phyloP scores from a whole-genome alignment of 1,140 invertebrate genomes.

The Nebria ingens region DNA sequence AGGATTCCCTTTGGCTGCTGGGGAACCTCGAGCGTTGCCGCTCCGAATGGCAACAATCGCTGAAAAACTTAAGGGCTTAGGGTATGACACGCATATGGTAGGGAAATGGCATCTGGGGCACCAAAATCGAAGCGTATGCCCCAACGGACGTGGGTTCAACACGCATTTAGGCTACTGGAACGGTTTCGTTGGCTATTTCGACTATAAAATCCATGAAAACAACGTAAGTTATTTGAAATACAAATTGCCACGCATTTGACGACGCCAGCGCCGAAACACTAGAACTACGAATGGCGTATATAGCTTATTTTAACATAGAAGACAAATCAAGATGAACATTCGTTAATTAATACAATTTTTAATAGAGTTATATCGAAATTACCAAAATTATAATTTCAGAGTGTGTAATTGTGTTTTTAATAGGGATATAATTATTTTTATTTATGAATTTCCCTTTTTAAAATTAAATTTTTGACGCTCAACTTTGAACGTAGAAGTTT shows the following conservation, averaged over 20 bases:
- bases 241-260: not conserved
- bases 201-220: conserved; percentile 33
- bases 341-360: too few species aligned
- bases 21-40: conserved; percentile 45
- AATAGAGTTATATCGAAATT: conserved; percentile 1
- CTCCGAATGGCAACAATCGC: conserved; percentile 48
- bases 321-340: not conserved
- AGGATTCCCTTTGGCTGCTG: conserved; percentile 43
- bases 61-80: conserved; percentile 59
- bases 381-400: not conserved
- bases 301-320: too few species aligned
- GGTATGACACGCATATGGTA: conserved; percentile 72
- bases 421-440: not conserved
- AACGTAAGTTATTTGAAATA: conserved; percentile 2
- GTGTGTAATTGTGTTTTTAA: not conserved
- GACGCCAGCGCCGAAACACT: too few species aligned
- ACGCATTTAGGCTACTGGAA: conserved; percentile 54
- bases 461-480: too few species aligned
- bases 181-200: conserved; percentile 50
- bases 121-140: conserved; percentile 33
- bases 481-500: too few species aligned
- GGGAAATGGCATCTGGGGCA: conserved; percentile 85
- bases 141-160: conserved; percentile 49
- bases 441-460: too few species aligned
- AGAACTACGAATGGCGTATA: too few species aligned